phyloP scores from a whole-genome alignment of 2,113 vertebrate genomes.

The Psilopsiagon aurifrons region DNA sequence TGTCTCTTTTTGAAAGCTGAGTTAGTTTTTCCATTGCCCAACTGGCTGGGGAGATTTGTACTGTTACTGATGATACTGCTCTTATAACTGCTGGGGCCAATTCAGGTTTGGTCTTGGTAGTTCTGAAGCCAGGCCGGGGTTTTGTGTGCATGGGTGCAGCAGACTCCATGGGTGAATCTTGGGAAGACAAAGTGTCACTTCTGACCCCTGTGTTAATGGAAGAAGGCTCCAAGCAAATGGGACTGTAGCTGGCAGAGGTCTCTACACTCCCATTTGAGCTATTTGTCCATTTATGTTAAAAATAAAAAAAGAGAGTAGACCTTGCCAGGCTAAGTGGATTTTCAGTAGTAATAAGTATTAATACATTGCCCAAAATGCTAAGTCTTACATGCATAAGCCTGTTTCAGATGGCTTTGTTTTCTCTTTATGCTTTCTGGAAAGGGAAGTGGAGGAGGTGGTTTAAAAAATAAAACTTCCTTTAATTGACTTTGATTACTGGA shows the following conservation, averaged over 20 bases:
- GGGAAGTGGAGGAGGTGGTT: not conserved
- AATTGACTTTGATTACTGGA: constrained; percentile 23
- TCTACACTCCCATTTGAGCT: not conserved
- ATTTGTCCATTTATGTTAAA: not conserved
- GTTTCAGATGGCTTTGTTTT: not conserved
- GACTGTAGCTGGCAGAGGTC: not conserved
- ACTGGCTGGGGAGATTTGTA: not conserved
- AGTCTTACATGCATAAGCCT: not conserved
- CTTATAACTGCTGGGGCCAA: not conserved
- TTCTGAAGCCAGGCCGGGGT: not conserved
- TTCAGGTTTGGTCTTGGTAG: not conserved
- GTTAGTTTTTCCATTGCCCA: not conserved
- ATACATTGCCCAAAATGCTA: not conserved
- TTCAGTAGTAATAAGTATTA: not conserved
- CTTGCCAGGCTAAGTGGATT: not conserved
- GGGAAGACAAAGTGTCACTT: not conserved
- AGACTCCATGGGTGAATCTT: not conserved
- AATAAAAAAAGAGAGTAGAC: not conserved
- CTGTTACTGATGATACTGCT: not conserved
- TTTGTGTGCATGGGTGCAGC: not conserved
- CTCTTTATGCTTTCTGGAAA: not conserved
- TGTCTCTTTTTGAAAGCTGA: not conserved
- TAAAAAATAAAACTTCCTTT: constrained; percentile 41
- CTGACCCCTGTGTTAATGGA: not conserved
- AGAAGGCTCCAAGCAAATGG: not conserved